Base-by-base conservation (phyloP, 2,888 invertebrate species). In the Ommatoiulus sabulosus region DNA sequence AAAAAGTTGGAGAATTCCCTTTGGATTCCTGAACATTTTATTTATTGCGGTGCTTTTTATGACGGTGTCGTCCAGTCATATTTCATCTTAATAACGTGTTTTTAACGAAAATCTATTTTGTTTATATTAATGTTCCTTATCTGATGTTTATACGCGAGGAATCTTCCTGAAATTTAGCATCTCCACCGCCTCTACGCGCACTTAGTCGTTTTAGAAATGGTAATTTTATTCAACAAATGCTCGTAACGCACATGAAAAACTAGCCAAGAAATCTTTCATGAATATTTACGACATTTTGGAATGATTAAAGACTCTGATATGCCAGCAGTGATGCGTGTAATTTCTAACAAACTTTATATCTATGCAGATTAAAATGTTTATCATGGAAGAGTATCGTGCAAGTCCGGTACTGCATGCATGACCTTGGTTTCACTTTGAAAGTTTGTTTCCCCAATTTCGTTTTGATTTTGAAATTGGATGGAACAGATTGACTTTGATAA, bases 121-220 rank as follows among this genome's bases (percentile, higher is more conserved):
- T 63, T 63, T 63, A 63, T 63, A 63, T 63, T 63, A 63, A 63
- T 63, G 63, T 63, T 63, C 63, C 20, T 63, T 20, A 63, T 63
- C 63, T 63, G 63, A n/a, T 63, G 20, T 20, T 63, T 6, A 63
- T 20, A 20, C 8, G 6, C 63, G 20, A 20, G 20, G 63, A 63
- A 63, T 63, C 63, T 63, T 63, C 5, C 20, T 20, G n/a, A 63
- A 63, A 63, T 63, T 63, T n/a, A 63, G 63, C 63, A 63, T 63
- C 63, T 63, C 63, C 20, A 17, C 63, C n/a, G 7, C 6, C 20
- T 15, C 57, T 7, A 1, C 57, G 17, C 46, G 17, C 57, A 17
- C 57, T 57, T 17, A 57, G 57, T 57, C 57, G 57, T 63, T 63
- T 63, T 15, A 20, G 63, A 63, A 63, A 63, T 63, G 63, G 63